phyloP scores from a whole-genome alignment of 2,113 vertebrate genomes.

The Tyto alba region DNA sequence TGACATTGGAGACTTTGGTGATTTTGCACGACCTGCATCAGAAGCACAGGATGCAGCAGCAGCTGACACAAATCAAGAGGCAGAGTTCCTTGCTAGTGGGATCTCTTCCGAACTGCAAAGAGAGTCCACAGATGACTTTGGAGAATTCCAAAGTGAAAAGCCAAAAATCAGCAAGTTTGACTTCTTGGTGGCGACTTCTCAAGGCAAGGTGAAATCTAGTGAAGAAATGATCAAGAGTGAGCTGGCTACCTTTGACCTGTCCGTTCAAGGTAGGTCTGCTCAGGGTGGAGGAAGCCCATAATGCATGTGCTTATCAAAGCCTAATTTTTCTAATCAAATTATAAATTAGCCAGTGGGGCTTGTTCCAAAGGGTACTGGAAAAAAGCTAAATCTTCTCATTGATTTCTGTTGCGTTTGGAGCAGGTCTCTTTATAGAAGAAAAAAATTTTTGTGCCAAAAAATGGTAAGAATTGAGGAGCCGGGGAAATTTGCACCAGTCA shows the following conservation, averaged over 20 bases:
- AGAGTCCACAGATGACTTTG: conserved; percentile 84
- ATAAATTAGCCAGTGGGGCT: neutral
- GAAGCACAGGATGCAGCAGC: conserved; percentile 24
- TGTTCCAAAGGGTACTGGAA: neutral
- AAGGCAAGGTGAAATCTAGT: conserved; percentile 94
- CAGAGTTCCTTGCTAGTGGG: neutral
- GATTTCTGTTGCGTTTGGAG: neutral
- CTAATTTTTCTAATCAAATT: neutral
- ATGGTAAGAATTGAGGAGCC: neutral
- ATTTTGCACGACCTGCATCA: conserved; percentile 74
- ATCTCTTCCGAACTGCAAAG: conserved; percentile 39
- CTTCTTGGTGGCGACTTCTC: conserved; percentile 91
- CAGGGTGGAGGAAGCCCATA: neutral
- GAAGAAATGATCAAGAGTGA: conserved; percentile 99
- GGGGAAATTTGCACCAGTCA: neutral
- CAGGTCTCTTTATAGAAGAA: neutral
- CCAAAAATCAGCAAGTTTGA: conserved; percentile 98
- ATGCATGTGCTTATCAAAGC: neutral
- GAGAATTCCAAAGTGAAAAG: conserved; percentile 93
- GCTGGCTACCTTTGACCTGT: conserved; percentile 95
- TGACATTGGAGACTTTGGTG: conserved; percentile 78
- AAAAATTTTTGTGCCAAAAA: neutral
- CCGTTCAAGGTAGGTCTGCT: conserved; percentile 89
- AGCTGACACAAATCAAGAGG: conserved; percentile 14
- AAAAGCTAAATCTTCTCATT: neutral